These are phyloP conservation scores for Cyclargus thomasi DNA, from an alignment of 1,140 invertebrate genomes.

Conservation along the genomic window DNA sequence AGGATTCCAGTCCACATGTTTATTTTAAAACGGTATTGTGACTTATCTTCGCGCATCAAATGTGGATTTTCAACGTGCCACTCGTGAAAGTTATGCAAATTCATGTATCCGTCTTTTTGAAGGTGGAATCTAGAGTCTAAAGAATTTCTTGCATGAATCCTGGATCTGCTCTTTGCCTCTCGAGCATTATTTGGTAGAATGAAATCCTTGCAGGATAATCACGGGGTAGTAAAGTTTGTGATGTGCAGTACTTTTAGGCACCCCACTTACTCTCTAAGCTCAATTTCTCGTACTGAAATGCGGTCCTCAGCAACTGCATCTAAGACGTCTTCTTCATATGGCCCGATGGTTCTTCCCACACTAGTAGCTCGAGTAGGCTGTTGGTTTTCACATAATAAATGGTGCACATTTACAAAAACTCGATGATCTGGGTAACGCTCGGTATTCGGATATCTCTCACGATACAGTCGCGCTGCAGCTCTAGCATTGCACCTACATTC, in stretches of 20 bases:
- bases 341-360: too few relatives aligned
- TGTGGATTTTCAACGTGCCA: neutral
- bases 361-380: too few relatives aligned
- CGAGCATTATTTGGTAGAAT: slow-evolving; percentile 33
- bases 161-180: slow-evolving; percentile 28
- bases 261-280: neutral
- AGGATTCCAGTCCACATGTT: slow-evolving; percentile 24
- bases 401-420: too few relatives aligned
- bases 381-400: too few relatives aligned
- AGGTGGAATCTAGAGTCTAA: slow-evolving; percentile 49
- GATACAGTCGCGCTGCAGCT: too few relatives aligned
- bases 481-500: too few relatives aligned
- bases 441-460: too few relatives aligned
- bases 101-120: slow-evolving; percentile 43
- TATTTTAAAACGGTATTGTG: neutral
- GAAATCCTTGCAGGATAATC: slow-evolving; percentile 21
- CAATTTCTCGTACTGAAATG: slow-evolving; percentile 7
- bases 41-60: too few relatives aligned
- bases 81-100: slow-evolving; percentile 22
- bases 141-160: slow-evolving; percentile 44
- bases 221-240: slow-evolving; percentile 24
- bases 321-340: too few relatives aligned
- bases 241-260: neutral
- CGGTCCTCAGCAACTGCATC: neutral
- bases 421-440: too few relatives aligned